A percentile compares a stretch with the other conserved stretches of the same genome.
These are phyloP conservation scores for Bombus picipes DNA, from an alignment of 1,140 invertebrate species.

Conservation along the genomic window DNA sequence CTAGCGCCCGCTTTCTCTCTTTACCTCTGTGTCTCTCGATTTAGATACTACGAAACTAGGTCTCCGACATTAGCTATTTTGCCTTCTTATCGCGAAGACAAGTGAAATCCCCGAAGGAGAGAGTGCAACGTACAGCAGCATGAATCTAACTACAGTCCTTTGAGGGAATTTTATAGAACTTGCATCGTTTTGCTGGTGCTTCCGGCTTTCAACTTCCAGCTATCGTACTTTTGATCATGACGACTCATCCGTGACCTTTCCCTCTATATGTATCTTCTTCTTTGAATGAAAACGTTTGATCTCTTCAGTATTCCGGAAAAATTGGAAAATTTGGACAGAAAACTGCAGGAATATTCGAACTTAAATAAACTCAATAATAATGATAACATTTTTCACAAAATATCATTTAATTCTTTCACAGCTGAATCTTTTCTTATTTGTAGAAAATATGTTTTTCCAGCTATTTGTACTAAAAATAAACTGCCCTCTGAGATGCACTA, in stretches of 20 bases:
- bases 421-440: too few relatives aligned
- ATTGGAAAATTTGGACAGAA: too few relatives aligned
- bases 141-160: slow-evolving; percentile 30
- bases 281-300: background rate
- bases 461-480: too few relatives aligned
- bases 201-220: background rate
- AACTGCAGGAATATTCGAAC: too few relatives aligned
- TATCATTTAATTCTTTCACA: too few relatives aligned
- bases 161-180: slow-evolving; percentile 45
- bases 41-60: slow-evolving; percentile 51
- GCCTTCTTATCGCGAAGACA: slow-evolving; percentile 55
- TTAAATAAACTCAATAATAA: too few relatives aligned
- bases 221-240: background rate
- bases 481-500: too few relatives aligned
- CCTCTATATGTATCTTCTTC: background rate
- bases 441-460: too few relatives aligned
- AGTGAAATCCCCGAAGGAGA: slow-evolving; percentile 46
- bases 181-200: background rate
- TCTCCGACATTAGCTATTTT: slow-evolving; percentile 46
- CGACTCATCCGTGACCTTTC: background rate
- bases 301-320: background rate
- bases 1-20: background rate
- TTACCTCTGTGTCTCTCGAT: slow-evolving; percentile 6
- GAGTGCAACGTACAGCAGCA: background rate
- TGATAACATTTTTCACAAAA: too few relatives aligned